phyloP scores from a whole-genome alignment of 1,140 invertebrate genomes.

The Chelonus insularis region DNA sequence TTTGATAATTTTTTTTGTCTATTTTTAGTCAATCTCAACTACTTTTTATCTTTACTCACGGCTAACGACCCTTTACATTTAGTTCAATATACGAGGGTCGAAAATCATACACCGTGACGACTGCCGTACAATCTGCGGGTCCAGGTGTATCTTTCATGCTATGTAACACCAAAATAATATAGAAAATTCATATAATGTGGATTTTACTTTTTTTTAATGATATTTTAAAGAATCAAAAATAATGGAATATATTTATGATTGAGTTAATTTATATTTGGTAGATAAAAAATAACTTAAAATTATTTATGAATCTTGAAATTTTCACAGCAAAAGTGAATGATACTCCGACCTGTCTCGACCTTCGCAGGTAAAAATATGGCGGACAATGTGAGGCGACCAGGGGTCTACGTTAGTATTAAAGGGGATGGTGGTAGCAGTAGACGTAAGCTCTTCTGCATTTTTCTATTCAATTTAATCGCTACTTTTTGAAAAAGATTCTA shows the following conservation, averaged over 20 bases:
- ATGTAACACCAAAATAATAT: neutral
- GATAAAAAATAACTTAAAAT: constrained; percentile 12
- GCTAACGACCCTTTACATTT: constrained; percentile 8
- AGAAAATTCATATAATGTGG: no score
- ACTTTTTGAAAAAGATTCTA: no score
- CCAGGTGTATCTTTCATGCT: constrained; percentile 31
- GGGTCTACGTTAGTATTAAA: constrained; percentile 17
- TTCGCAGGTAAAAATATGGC: constrained; percentile 27
- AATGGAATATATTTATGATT: no score
- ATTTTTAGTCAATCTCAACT: neutral
- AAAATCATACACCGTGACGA: constrained; percentile 22
- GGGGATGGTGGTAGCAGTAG: constrained; percentile 21
- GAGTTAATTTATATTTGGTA: no score
- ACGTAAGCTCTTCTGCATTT: neutral
- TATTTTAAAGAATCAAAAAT: no score
- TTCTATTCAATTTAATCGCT: neutral
- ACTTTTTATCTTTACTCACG: neutral
- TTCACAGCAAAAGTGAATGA: neutral
- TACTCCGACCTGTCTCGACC: neutral
- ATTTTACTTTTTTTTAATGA: no score
- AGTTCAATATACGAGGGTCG: constrained; percentile 5
- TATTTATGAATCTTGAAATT: neutral
- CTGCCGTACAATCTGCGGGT: constrained; percentile 37
- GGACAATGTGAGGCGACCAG: neutral
- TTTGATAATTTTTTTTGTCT: constrained; percentile 5